Conservation (phyloP, 2,888 invertebrate species). For the Eueremaeus valkanovi region DNA sequence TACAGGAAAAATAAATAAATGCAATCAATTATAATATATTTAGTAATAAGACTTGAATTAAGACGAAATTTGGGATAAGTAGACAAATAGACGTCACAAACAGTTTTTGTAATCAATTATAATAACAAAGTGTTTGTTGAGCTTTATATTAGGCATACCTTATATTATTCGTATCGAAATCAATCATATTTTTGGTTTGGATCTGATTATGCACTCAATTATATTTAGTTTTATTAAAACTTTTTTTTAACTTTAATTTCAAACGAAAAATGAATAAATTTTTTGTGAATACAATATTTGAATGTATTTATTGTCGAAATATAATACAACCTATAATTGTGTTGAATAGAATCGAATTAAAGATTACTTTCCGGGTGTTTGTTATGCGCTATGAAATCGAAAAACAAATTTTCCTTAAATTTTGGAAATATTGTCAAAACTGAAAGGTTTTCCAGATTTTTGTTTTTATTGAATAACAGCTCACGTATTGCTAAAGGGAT, state of each 20-base stretch:
- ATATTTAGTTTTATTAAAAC: neutral
- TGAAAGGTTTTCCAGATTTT: neutral
- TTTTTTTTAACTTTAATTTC: neutral
- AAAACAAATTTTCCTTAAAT: slow-evolving; percentile 21
- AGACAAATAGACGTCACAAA: slow-evolving; percentile 7
- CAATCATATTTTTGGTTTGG: neutral
- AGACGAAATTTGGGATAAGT: neutral
- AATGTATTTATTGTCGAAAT: slow-evolving; percentile 1
- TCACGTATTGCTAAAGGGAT: neutral
- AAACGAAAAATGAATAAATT: no score
- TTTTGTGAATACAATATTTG: neutral
- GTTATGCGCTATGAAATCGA: slow-evolving; percentile 19
- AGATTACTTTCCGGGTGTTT: neutral
- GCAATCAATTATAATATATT: neutral
- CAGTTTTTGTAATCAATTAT: neutral
- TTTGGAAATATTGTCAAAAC: neutral
- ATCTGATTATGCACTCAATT: neutral
- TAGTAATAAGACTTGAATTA: neutral
- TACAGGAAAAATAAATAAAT: slow-evolving; percentile 12
- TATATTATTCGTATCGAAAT: slow-evolving; percentile 29
- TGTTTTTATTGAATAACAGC: neutral
- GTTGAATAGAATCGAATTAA: slow-evolving; percentile 8
- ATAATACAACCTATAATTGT: neutral
- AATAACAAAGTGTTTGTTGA: neutral
- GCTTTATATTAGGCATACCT: neutral